Conservation (phyloP, 2,888 invertebrate genomes). For the Metacarcinus magister region DNA sequence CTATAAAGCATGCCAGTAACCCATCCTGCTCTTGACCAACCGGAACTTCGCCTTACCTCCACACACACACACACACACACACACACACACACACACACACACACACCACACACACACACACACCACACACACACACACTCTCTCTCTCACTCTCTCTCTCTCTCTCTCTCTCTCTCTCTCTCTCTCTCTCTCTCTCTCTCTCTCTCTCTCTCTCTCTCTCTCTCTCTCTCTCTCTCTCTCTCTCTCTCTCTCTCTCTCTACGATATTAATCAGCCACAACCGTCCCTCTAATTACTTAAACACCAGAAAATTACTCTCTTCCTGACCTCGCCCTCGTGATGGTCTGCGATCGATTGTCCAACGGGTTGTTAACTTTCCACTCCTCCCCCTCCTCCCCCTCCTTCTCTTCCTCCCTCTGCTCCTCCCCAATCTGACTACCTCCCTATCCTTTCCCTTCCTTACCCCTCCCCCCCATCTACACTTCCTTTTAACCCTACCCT, state of each 20-base stretch:
- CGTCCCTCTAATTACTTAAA: slow-evolving; percentile 58
- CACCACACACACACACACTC: too few species aligned
- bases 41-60: neutral
- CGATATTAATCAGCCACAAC: slow-evolving; percentile 59
- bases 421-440: neutral
- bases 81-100: too few species aligned
- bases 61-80: neutral
- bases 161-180: slow-evolving; percentile 27
- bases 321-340: slow-evolving; percentile 36
- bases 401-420: neutral
- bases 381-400: neutral
- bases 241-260: slow-evolving; percentile 40
- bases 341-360: slow-evolving; percentile 45
- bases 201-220: slow-evolving; percentile 46
- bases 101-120: too few species aligned
- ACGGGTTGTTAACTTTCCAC: neutral
- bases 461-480: neutral
- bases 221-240: neutral
- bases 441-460: neutral
- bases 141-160: neutral
- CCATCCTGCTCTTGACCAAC: neutral
- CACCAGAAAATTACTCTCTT: slow-evolving; percentile 71
- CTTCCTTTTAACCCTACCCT: neutral
- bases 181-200: slow-evolving; percentile 4
- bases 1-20: neutral